Conservation (phyloP, 1,140 invertebrate species). For the Drosophila rhopaloa region DNA sequence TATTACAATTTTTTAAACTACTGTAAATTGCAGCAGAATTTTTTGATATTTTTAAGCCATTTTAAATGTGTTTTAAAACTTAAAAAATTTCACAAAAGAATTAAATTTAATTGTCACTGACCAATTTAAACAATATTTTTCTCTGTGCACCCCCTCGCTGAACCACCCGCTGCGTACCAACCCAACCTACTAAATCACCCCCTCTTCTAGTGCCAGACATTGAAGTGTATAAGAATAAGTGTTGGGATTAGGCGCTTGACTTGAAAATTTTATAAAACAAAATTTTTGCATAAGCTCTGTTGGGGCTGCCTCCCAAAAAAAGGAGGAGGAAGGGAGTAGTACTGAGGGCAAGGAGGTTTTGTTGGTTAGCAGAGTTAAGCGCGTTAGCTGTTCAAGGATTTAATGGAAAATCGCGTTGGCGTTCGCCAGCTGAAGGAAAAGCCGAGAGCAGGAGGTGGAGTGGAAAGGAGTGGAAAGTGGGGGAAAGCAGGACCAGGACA, state of each 20-base stretch:
- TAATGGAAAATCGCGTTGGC: slow-evolving; percentile 75
- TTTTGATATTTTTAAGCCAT: too few species aligned
- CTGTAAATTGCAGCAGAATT: too few species aligned
- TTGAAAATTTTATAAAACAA: slow-evolving; percentile 84
- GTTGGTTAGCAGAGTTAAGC: slow-evolving; percentile 72
- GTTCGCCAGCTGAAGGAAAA: slow-evolving; percentile 44
- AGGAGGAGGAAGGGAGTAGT: not conserved
- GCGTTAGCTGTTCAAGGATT: slow-evolving; percentile 81
- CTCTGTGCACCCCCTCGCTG: not conserved
- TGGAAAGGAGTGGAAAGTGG: not conserved
- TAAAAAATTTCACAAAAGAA: not conserved
- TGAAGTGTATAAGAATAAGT: slow-evolving; percentile 83
- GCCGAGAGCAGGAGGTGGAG: slow-evolving; percentile 21
- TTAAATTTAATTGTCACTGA: too few species aligned
- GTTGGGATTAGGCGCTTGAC: slow-evolving; percentile 83
- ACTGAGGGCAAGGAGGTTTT: slow-evolving; percentile 14
- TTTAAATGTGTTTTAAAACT: too few species aligned
- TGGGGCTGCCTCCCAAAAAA: slow-evolving; percentile 32
- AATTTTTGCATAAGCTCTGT: slow-evolving; percentile 82
- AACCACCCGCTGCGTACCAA: slow-evolving; percentile 6
- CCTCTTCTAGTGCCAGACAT: slow-evolving; percentile 70
- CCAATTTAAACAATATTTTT: not conserved
- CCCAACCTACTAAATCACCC: slow-evolving; percentile 1
- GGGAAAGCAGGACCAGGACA: not conserved
- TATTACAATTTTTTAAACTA: too few species aligned